Percentiles rank a stretch among this genome's conserved stretches.
Evolutionary conservation across 2,113 vertebrate species (phyloP).

Genomic region (Orthonyx spaldingii): DNA sequence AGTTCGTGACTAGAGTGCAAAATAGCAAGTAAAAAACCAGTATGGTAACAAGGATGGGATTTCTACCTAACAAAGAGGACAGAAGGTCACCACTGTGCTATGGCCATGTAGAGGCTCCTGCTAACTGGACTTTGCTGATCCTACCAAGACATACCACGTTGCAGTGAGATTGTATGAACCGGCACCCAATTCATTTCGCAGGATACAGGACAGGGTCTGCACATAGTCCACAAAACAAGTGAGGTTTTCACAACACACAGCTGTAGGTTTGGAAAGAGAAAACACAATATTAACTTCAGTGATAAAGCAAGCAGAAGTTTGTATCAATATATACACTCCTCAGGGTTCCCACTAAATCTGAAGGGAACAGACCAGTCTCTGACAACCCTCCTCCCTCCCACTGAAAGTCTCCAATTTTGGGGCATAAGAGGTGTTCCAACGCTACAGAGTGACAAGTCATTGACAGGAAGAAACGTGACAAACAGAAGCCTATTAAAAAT

Average conservation of each 20-base stretch:
- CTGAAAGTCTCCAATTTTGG: not conserved
- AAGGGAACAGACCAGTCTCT: not conserved
- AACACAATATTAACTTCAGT: not conserved
- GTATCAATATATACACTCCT: not conserved
- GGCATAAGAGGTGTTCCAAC: not conserved
- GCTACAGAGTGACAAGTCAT: not conserved
- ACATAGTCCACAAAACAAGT: conserved; percentile 73
- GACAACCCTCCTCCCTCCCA: rapidly evolving
- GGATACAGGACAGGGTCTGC: conserved; percentile 65
- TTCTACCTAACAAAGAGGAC: not conserved
- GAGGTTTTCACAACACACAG: conserved; percentile 37
- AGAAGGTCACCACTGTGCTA: not conserved
- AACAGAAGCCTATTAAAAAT: not conserved
- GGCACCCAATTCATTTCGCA: not conserved
- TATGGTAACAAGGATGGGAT: not conserved
- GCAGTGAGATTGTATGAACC: conserved; percentile 40
- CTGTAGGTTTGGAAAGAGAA: conserved; percentile 48
- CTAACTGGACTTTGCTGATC: not conserved
- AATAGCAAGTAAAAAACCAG: not conserved
- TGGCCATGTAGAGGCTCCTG: not conserved
- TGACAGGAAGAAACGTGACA: not conserved
- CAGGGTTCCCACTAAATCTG: not conserved
- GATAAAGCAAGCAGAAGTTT: not conserved
- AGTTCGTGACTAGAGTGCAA: not conserved
- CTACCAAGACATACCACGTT: conserved; percentile 62